These are phyloP conservation scores for Siniperca chuatsi DNA, from an alignment of 2,113 vertebrate genomes.

Conservation along the genomic window DNA sequence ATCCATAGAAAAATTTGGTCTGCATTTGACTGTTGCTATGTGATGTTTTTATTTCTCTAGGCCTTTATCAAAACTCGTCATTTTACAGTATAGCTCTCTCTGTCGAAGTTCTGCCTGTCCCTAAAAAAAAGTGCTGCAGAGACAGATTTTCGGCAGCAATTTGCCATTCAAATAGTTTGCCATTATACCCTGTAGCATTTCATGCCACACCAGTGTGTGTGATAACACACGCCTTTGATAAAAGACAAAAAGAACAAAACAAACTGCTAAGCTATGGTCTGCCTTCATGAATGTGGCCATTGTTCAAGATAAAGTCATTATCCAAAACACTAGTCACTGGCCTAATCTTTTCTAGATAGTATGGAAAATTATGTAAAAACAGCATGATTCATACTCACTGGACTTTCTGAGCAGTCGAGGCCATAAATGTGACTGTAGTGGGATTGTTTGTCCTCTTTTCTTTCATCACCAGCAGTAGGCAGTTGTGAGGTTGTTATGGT, in stretches of 20 bases:
- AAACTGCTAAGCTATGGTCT: conserved; percentile 77
- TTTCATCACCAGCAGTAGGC: conserved; percentile 33
- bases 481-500: conserved; percentile 64
- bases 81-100: conserved; percentile 29
- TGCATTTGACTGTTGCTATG: neutral
- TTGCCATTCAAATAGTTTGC: conserved; percentile 85
- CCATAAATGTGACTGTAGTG: conserved; percentile 51
- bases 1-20: too few relatives aligned
- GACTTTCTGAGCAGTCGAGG: conserved; percentile 60
- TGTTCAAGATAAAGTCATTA: conserved; percentile 81
- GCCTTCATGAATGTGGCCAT: conserved; percentile 81
- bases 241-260: conserved; percentile 78
- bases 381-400: conserved; percentile 70
- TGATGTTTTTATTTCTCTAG: neutral
- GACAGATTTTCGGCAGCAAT: conserved; percentile 75
- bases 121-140: conserved; percentile 57
- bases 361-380: conserved; percentile 87
- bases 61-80: conserved; percentile 38
- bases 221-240: conserved; percentile 82
- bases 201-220: conserved; percentile 64
- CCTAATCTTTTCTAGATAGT: conserved; percentile 80
- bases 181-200: conserved; percentile 71
- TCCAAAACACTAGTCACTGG: conserved; percentile 75
- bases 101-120: conserved; percentile 42
- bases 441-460: conserved; percentile 58